phyloP scores from a whole-genome alignment of 2,797 vertebrate species.

The Botia almorhae region DNA sequence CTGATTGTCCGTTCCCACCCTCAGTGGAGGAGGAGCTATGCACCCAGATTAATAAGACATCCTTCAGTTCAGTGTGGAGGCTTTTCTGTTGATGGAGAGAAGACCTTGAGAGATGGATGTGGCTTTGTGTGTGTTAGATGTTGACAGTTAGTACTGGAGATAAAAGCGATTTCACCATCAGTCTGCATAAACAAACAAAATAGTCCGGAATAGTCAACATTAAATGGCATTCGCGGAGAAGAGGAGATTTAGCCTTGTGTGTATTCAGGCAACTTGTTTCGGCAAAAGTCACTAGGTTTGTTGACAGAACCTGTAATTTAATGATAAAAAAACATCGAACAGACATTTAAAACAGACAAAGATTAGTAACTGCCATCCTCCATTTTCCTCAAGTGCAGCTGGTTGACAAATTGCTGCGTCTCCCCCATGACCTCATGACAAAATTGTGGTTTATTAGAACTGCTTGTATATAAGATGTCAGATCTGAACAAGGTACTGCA shows the following conservation, averaged over 20 bases:
- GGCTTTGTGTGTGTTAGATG: conserved; percentile 14
- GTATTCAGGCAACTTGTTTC: not conserved
- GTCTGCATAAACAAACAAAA: conserved; percentile 13
- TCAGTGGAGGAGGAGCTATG: conserved; percentile 26
- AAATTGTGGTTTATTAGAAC: not conserved
- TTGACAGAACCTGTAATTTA: conserved; percentile 14
- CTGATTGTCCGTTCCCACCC: conserved; percentile 35
- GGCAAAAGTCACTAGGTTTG: conserved; percentile 5
- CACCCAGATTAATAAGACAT: conserved; percentile 57
- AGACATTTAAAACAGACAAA: not conserved
- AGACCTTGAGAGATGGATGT: conserved; percentile 45
- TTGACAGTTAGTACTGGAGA: conserved; percentile 28
- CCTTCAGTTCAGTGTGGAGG: conserved; percentile 37
- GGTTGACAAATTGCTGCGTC: not conserved
- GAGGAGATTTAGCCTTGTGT: not conserved
- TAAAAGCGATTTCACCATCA: conserved; percentile 21
- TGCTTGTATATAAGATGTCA: not conserved
- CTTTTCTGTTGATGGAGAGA: conserved; percentile 37
- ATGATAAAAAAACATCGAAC: not conserved
- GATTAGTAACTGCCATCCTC: conserved; percentile 1
- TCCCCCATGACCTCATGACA: not conserved
- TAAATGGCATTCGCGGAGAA: not conserved
- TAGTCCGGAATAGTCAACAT: conserved; percentile 3
- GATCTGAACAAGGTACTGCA: not conserved
- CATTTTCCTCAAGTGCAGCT: not conserved